phyloP scores from a whole-genome alignment of 2,113 vertebrate genomes.

The Orcinus orca region DNA sequence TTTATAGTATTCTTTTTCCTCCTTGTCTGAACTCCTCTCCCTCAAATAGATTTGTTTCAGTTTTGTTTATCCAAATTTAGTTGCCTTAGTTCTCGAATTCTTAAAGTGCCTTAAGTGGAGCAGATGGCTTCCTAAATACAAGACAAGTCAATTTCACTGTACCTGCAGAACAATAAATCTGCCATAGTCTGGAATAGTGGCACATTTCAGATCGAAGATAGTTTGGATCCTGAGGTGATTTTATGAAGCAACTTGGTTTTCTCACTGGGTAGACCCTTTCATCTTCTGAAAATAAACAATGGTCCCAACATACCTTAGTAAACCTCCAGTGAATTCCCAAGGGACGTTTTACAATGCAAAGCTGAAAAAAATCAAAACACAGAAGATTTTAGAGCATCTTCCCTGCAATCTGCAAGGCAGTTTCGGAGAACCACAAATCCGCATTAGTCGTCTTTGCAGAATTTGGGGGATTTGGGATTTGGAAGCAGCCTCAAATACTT shows the following conservation, averaged over 20 bases:
- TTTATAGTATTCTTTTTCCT: background rate
- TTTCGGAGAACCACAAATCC: constrained; percentile 20
- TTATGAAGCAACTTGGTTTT: constrained; percentile 61
- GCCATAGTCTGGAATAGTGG: constrained; percentile 8
- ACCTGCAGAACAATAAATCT: constrained; percentile 73
- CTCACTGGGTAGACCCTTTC: constrained; percentile 62
- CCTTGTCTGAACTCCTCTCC: background rate
- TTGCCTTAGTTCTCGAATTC: constrained; percentile 24
- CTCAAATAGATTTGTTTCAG: constrained; percentile 42
- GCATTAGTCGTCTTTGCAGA: constrained; percentile 70
- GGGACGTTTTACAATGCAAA: constrained; percentile 73
- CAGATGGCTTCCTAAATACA: constrained; percentile 63
- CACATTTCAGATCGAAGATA: constrained; percentile 59
- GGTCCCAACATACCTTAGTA: constrained; percentile 70
- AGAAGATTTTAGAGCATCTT: constrained; percentile 66
- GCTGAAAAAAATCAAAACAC: constrained; percentile 78
- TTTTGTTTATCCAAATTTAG: constrained; percentile 52
- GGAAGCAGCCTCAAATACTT: background rate
- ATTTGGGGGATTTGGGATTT: constrained; percentile 54
- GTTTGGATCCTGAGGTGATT: constrained; percentile 70
- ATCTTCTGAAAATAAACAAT: constrained; percentile 74
- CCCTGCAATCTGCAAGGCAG: background rate
- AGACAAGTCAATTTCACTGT: constrained; percentile 68
- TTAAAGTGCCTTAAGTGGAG: constrained; percentile 50
- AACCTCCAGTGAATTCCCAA: constrained; percentile 72